Conservation (phyloP, 2,888 invertebrate species). For the Lamellibrachia satsuma region DNA sequence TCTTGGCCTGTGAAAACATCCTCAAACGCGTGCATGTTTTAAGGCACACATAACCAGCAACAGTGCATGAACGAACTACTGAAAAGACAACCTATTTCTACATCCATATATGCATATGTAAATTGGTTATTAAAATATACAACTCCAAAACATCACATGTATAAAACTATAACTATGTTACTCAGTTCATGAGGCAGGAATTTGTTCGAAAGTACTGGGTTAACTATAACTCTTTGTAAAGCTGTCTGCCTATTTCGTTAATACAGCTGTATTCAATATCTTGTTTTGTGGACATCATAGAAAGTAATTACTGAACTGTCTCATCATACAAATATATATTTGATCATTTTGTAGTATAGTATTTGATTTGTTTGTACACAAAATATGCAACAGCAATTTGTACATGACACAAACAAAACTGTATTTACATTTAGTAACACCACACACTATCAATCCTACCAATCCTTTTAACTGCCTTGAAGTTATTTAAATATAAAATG, state of each 20-base stretch:
- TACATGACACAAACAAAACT: neutral
- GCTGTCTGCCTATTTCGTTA: neutral
- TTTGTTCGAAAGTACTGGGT: neutral
- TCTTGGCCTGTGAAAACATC: conserved; percentile 4
- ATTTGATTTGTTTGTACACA: neutral
- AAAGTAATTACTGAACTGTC: neutral
- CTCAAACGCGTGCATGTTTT: neutral
- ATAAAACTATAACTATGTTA: neutral
- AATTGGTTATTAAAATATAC: conserved; percentile 17
- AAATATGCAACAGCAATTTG: neutral
- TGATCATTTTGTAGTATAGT: neutral
- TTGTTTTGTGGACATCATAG: neutral
- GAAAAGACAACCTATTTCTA: neutral
- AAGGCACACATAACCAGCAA: neutral
- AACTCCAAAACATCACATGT: conserved; percentile 9
- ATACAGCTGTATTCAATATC: neutral
- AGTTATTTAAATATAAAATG: neutral
- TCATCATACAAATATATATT: neutral
- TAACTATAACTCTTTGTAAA: neutral
- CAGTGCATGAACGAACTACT: neutral
- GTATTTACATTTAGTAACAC: conserved; percentile 6
- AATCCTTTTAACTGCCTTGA: neutral
- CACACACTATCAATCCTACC: neutral
- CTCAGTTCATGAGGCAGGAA: conserved; percentile 10
- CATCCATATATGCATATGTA: neutral